Evolutionary conservation across 2,113 vertebrate genomes (phyloP).

Genomic region (Danio rerio): DNA sequence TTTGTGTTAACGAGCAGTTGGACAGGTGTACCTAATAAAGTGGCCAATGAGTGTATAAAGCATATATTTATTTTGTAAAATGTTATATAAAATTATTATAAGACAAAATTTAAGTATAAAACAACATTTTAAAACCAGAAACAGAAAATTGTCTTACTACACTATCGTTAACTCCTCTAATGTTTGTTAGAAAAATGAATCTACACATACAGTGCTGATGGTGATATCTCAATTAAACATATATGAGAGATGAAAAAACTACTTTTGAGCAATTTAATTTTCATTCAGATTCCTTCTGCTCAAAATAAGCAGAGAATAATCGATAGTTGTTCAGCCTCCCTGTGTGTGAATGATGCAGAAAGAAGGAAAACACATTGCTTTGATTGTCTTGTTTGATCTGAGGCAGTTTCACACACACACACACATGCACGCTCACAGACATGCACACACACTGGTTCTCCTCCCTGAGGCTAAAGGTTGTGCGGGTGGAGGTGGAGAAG

Average conservation of each 20-base stretch:
- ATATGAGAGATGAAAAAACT: background rate
- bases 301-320: slow-evolving; percentile 2
- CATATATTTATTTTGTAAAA: no score
- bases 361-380: slow-evolving; percentile 42
- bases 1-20: no score
- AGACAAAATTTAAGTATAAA: no score
- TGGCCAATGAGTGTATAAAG: no score
- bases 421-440: background rate
- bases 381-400: slow-evolving; percentile 54
- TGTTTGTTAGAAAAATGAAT: background rate
- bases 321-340: background rate
- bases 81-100: no score
- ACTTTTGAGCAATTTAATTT: background rate
- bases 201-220: no score
- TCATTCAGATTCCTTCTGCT: background rate
- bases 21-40: no score
- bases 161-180: background rate
- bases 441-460: background rate
- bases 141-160: no score
- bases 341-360: slow-evolving; percentile 44
- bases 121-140: no score
- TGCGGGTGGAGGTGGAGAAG: slow-evolving; percentile 26
- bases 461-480: slow-evolving; percentile 43
- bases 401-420: slow-evolving; percentile 24
- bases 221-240: background rate